Base-by-base conservation (phyloP, 2,888 invertebrate species). In the Acleris sparsana region DNA sequence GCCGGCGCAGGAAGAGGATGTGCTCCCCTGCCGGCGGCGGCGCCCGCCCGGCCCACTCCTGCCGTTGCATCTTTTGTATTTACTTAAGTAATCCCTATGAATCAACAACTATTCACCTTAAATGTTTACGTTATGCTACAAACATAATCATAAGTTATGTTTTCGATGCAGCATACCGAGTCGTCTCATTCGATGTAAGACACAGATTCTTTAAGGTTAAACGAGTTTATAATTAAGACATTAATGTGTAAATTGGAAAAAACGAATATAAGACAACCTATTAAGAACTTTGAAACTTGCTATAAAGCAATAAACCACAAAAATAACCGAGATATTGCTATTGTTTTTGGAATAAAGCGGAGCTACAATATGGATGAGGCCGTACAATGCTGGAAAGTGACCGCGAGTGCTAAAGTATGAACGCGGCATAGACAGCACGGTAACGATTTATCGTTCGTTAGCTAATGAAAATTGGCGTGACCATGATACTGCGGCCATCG, bases 1-100 rank as follows among this genome's bases (percentile, higher is more conserved):
- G 76, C 72, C 74, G 71, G 72, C 78, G 80, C 88, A 89, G 91
- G 89, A 90, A 91, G 86, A 88, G 90, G 91, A 91, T 86, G 82
- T 84, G 81, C 80, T 84, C 81, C 80, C 83, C 76, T 74, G 72
- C 71, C 58, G 22, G 53, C 59, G 53, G 5, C 53, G 60, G 56
- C 52, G 33, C 7, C 33, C 33, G 33, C 33, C 33, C 3, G 33
- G 33, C 43, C 53, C 13, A 57, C 61, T 62, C 65, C 67, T 60
- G 56, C 22, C 60, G 63, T 46, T 44, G 43, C 62, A 25, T 60
- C 43, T 62, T 57, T 43, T 46, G 46, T 46, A 46, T 46, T 46
- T 39, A 39, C 11, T 13, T 13, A n/a, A n/a, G n/a, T n/a, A 39
- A 39, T 39, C 4, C 1, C 13, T 39, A 39, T 4, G 13, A 13